phyloP scores from a whole-genome alignment of 2,888 invertebrate genomes.

The Pammene fasciana region DNA sequence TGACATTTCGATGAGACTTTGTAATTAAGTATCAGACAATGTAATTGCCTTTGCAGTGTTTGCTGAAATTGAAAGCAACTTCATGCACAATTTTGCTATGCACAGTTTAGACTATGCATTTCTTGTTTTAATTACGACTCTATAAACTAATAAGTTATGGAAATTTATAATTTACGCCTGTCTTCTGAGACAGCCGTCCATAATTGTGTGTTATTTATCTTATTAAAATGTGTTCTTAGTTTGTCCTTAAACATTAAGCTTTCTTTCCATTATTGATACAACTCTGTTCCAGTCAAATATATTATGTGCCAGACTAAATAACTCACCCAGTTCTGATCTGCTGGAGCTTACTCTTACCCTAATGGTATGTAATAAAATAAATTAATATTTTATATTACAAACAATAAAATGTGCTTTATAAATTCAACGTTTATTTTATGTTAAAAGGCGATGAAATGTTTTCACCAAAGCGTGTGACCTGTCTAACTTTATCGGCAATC shows the following conservation, averaged over 20 bases:
- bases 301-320: slow-evolving; percentile 20
- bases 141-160: slow-evolving; percentile 23
- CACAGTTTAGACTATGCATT: slow-evolving; percentile 59
- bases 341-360: background rate
- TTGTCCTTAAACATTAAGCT: slow-evolving; percentile 35
- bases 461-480: background rate
- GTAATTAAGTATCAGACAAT: slow-evolving; percentile 35
- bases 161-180: slow-evolving; percentile 45
- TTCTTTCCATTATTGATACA: slow-evolving; percentile 6
- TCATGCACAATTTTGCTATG: slow-evolving; percentile 66
- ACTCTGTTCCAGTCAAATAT: slow-evolving; percentile 8
- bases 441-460: slow-evolving; percentile 1
- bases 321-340: slow-evolving; percentile 8
- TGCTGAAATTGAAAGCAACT: slow-evolving; percentile 51
- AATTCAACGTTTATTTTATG: slow-evolving; percentile 1
- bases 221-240: slow-evolving; percentile 50
- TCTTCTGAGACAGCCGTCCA: slow-evolving; percentile 50
- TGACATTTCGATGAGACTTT: slow-evolving; percentile 19
- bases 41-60: slow-evolving; percentile 47
- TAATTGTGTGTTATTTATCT: slow-evolving; percentile 46
- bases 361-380: background rate
- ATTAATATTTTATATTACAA: background rate
- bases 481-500: too few species aligned
- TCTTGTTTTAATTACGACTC: slow-evolving; percentile 44
- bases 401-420: background rate